Base-by-base conservation (phyloP, 2,797 vertebrate genomes). In the Kryptolebias ocellatus region DNA sequence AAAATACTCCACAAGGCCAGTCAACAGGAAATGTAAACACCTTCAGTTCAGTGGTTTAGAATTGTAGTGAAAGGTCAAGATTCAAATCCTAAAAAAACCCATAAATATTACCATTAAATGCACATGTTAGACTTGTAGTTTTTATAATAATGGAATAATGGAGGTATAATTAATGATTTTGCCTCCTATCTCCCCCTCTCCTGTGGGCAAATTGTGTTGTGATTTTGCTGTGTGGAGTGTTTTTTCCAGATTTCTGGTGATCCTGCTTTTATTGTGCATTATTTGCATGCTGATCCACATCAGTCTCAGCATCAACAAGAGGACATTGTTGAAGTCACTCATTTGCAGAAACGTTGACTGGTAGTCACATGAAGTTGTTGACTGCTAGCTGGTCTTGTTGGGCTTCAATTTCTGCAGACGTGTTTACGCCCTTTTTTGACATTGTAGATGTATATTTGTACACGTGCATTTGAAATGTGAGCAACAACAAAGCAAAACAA, bases 271-370 rank as follows among this genome's bases (percentile, higher is more conserved):
- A 69, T 83, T 83, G 80, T 83, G 79, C 76, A 70, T 87, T 77
- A 82, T 80, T 66, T 92, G 89, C 88, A 91, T 89, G 91, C 76
- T 84, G 77, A 83, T 78, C 74, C 64, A 72, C 83, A 78, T 84
- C 77, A 70, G 37, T 59, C 64, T 53, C 27, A 18, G 72, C 71
- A 67, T 70, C 78, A 80, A 73, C 74, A 75, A 78, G 50, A 84
- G 17, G 54, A 71, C 64, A 53, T 76, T 76, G 61, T 83, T 76
- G 62, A 85, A 81, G 74, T 53, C 80, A 83, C 82, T 89, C 69
- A 78, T 83, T 77, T 81, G 83, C 76, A 78, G 39, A 64, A 71
- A 56, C 46, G 66, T 67, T 69, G 72, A 79, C 80, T 85, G 68
- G 67, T 80, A 67, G 80, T 79, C 85, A 81, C 71, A 60, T 72